Evolutionary conservation across 2,888 invertebrate species (phyloP), one percentile per base, ranked within the genome.

Genomic region (Girardia tigrina): DNA sequence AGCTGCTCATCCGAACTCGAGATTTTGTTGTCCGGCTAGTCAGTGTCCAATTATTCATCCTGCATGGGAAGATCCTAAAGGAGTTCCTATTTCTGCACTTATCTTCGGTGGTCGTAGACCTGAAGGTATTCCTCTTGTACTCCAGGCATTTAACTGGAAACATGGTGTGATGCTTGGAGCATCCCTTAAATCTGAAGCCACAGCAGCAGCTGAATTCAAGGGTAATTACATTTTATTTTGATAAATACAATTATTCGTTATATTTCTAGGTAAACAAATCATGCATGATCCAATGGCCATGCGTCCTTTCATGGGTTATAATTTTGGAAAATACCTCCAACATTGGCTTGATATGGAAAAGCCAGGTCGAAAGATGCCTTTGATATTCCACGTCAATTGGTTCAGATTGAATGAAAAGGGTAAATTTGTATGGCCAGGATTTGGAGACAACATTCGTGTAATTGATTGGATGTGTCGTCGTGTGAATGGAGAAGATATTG

Each of bases 201-300:
- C 98, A 0, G 97, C 97, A 28, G 98, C 97, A 2, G 97, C 98
- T 27, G 98, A 98, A 86, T 89, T 91, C 83, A 89, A 84, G 81
- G 84, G 85, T 82, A 79, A 77, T 74, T 73, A 42, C 42, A 42
- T 14, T 42, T 12, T 42, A 42, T 14, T 42, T 42, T 14, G 20
- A n/a, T 20, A 72, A 0, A 23, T 42, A 4, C 1, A 0, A 75
- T 12, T 29, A 23, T 20, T 29, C 28, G 29, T 26, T 42, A 77
- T 29, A 73, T 29, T 28, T 80, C 28, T 80, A 83, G 83, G 79
- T 28, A 84, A 84, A 78, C 80, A 79, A 28, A 90, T 98, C 29
- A 94, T 98, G 94, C 91, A 97, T 85, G 98, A 98, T 85, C 97
- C 98, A 12, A 97, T 98, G 86, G 98, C 98, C 0, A 98, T 98